Evolutionary conservation across 2,888 invertebrate genomes (phyloP), one percentile per base, ranked within the genome.

Genomic region (Cheilosia grossa): DNA sequence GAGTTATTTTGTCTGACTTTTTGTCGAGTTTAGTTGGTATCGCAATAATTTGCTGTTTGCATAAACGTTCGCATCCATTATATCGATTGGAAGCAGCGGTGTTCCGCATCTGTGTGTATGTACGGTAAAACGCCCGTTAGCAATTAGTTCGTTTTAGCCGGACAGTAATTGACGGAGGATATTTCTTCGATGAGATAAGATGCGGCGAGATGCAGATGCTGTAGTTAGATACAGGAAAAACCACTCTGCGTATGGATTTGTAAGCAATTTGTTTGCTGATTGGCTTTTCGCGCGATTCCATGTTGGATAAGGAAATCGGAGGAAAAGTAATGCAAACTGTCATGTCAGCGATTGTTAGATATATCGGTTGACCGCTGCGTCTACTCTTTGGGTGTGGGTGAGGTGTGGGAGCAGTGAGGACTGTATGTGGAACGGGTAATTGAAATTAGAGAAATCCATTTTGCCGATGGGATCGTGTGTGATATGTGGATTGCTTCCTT

Each of bases 101-200:
- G 10, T 42, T 27, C 1, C 1, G 27, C 30, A 30, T 30, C 9
- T 30, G 30, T 30, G 19, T n/a, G 7, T n/a, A 1, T 21, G 7
- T 40, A 40, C 17, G 61, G 79, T 69, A 58, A 74, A 73, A 58
- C 47, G 74, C 80, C 83, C 80, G 79, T 74, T 64, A 70, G 83
- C 83, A 83, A 80, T 83, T 80, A 80, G 70, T 83, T 83, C 53
- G 66, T 69, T 80, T 74, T 64, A 58, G 74, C 69, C 24, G 74
- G 74, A 80, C 74, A 70, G 74, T 80, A 80, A 83, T 83, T 83
- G 83, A 80, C 83, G 42, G 69, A 54, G 69, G 70, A 70, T 80
- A 75, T 58, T 59, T 53, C 44, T 56, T 53, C 64, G 69, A 79
- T 69, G 58, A 69, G 80, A 83, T 83, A 83, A 83, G 83, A 80